Evolutionary conservation across 1,140 invertebrate genomes (phyloP), one percentile per base, ranked within the genome.

Genomic region (Aphis craccivora): DNA sequence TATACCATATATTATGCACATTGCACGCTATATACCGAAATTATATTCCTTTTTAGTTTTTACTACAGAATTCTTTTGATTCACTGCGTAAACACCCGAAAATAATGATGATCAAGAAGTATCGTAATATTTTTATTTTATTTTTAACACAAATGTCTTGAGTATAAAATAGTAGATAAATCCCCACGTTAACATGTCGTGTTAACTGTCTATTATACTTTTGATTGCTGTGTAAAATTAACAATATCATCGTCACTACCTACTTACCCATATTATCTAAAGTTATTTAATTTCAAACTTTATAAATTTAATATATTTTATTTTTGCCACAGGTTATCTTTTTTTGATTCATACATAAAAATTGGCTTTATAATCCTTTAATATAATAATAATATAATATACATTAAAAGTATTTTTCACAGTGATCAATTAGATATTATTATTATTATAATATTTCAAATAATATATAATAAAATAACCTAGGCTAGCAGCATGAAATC

Each of bases 101-200:
- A 90, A 67, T 43, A 90, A 90, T n/a, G 23, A 55, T 11, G 60
- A 67, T 4, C 25, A 22, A 90, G 11, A 20, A 37, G 53, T 60
- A 23, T 90, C 40, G 53, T 25, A 55, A 40, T 55, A 2, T 86
- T 43, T 86, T 87, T n/a, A n/a, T 51, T n/a, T 45, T 30, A 40
- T 90, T 90, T 60, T 60, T 40, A 60, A n/a, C 88, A 90, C 53
- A 23, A 60, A 90, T 60, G 37, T 60, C 37, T 60, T 23, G 20
- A 3, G 45, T n/a, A 14, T 35, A 90, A 55, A n/a, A 40, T 90
- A 60, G 37, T 40, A 2, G 37, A 6, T 55, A 40, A 51, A 53
- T 89, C n/a, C 40, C 20, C 51, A 7, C 43, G 20, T n/a, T 51
- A 30, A n/a, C 25, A 30, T 87, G 43, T n/a, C 84, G 84, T 87